A percentile compares a stretch with the other conserved stretches of the same genome.
These are phyloP conservation scores for Lamproptera curius DNA, from an alignment of 2,888 invertebrate genomes.

Conservation along the genomic window DNA sequence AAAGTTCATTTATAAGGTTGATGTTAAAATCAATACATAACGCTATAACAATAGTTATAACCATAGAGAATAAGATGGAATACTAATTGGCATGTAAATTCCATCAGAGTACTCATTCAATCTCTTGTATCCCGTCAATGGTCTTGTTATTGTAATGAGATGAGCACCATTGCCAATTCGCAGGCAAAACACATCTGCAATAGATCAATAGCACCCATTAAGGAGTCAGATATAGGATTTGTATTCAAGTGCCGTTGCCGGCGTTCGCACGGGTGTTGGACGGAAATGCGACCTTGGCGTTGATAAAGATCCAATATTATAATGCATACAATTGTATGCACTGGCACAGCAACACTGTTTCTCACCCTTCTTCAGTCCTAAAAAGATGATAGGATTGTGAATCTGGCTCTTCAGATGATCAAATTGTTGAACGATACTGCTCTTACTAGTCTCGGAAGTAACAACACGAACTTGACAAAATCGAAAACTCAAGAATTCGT, in stretches of 20 bases:
- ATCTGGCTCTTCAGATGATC: too few species aligned
- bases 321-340: too few species aligned
- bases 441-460: too few species aligned
- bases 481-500: too few species aligned
- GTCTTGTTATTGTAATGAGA: neutral
- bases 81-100: conserved; percentile 4
- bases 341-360: too few species aligned
- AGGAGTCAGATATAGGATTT: conserved; percentile 14
- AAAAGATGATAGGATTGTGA: too few species aligned
- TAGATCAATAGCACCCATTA: conserved; percentile 18
- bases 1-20: too few species aligned
- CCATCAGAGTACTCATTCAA: neutral
- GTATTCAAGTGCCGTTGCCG: conserved; percentile 23
- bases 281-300: conserved; percentile 11
- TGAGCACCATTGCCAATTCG: neutral
- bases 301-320: too few species aligned
- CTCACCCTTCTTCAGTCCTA: too few species aligned
- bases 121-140: neutral
- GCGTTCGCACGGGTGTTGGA: conserved; percentile 3
- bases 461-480: too few species aligned
- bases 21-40: too few species aligned
- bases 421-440: too few species aligned
- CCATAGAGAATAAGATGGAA: neutral
- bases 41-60: neutral
- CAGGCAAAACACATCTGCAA: neutral